Evolutionary conservation across 2,888 invertebrate species (phyloP).

Genomic region (Lucinisca nassula): DNA sequence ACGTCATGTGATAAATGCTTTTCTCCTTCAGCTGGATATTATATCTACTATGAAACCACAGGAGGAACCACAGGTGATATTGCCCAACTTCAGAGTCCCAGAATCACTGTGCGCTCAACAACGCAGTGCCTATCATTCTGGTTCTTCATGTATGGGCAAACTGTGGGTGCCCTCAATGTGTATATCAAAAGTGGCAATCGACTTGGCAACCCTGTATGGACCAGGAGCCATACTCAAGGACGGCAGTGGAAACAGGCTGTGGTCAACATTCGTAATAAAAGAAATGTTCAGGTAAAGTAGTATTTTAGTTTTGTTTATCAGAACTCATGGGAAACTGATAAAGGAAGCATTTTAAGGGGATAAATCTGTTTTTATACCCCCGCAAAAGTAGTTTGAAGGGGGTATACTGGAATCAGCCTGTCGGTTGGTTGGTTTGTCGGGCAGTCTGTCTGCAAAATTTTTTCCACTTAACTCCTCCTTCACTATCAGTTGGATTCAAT

Average conservation of each 20-base stretch:
- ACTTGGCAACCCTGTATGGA: conserved; percentile 71
- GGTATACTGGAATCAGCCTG: too few relatives aligned
- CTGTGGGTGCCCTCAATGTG: conserved; percentile 77
- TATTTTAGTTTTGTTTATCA: too few relatives aligned
- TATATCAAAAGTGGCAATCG: conserved; percentile 67
- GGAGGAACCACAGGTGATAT: conserved; percentile 59
- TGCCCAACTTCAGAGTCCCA: conserved; percentile 72
- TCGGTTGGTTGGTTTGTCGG: too few relatives aligned
- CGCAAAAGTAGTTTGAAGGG: too few relatives aligned
- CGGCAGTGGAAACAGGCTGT: conserved; percentile 74
- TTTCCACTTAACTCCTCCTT: too few relatives aligned
- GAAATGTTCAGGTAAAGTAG: conserved; percentile 51
- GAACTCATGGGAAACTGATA: too few relatives aligned
- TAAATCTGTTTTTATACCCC: too few relatives aligned
- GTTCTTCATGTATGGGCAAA: conserved; percentile 84
- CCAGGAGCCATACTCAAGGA: conserved; percentile 70
- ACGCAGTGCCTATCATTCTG: conserved; percentile 79
- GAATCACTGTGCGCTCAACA: conserved; percentile 32
- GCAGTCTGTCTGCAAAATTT: too few relatives aligned
- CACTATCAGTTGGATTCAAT: too few relatives aligned
- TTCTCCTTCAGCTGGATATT: conserved; percentile 70
- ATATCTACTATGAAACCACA: conserved; percentile 78
- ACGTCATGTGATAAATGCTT: too few relatives aligned
- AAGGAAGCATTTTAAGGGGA: too few relatives aligned
- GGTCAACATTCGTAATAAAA: conserved; percentile 61